These are phyloP conservation scores for Leptosomus discolor DNA, from an alignment of 2,113 vertebrate genomes.

Conservation along the genomic window DNA sequence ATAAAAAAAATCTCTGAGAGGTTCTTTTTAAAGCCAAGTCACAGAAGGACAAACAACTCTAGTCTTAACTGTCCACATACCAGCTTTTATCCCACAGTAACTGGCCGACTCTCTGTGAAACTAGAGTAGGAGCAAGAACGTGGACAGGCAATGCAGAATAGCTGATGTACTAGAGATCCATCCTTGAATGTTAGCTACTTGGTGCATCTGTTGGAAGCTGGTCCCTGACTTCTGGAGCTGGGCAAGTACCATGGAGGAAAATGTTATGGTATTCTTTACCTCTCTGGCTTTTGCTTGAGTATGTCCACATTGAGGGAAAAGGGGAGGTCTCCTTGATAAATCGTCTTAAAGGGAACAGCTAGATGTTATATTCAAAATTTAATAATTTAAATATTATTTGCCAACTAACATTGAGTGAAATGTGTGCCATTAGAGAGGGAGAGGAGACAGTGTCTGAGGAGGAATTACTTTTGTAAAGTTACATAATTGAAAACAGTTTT, in stretches of 20 bases:
- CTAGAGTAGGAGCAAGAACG: neutral
- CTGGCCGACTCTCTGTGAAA: neutral
- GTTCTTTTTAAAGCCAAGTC: neutral
- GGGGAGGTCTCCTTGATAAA: neutral
- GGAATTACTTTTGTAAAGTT: neutral
- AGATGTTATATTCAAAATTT: neutral
- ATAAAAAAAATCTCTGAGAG: neutral
- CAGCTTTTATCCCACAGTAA: neutral
- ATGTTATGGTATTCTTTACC: neutral
- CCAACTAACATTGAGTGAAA: neutral
- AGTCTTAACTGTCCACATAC: neutral
- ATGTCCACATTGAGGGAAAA: neutral
- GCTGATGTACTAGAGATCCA: neutral
- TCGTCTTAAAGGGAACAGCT: neutral
- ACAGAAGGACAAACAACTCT: neutral
- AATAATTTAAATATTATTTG: neutral
- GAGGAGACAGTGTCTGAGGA: neutral
- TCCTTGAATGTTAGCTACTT: neutral
- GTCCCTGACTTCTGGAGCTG: neutral
- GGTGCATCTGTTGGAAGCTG: neutral
- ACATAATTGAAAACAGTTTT: neutral
- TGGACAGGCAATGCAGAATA: neutral
- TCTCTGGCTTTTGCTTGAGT: neutral
- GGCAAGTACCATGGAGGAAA: neutral
- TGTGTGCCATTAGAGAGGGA: neutral